phyloP scores from a whole-genome alignment of 2,888 invertebrate genomes.

The Xestia ashworthii region DNA sequence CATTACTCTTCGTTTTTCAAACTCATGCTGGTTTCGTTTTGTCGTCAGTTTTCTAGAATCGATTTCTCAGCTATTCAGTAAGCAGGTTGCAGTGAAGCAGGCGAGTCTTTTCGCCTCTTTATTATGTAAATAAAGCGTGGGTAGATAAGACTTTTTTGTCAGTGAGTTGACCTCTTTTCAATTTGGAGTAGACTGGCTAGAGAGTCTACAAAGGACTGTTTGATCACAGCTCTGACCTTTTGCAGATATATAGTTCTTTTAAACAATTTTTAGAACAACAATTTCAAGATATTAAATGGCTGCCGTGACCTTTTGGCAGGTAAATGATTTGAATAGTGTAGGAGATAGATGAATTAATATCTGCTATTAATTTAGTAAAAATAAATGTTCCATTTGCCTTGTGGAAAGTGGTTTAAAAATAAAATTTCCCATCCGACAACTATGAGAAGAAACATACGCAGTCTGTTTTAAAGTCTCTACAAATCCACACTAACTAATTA shows the following conservation, averaged over 20 bases:
- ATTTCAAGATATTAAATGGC: conserved; percentile 38
- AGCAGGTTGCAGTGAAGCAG: background rate
- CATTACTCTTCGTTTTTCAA: background rate
- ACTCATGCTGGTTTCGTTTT: background rate
- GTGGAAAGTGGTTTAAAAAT: background rate
- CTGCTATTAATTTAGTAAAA: background rate
- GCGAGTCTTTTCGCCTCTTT: conserved; percentile 22
- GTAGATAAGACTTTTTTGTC: conserved; percentile 12
- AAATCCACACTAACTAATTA: background rate
- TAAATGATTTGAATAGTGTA: conserved; percentile 15
- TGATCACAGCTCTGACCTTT: conserved; percentile 40
- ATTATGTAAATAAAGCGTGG: conserved; percentile 44
- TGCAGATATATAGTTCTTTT: conserved; percentile 7
- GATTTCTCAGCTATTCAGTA: conserved; percentile 10
- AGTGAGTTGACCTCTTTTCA: conserved; percentile 31
- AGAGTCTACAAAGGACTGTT: conserved; percentile 33
- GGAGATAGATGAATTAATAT: conserved; percentile 2
- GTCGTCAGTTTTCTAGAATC: background rate
- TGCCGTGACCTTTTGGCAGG: conserved; percentile 2
- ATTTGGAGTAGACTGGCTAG: conserved; percentile 10
- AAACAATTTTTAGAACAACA: background rate
- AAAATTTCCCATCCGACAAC: background rate
- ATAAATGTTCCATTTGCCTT: background rate
- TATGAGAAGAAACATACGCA: background rate
- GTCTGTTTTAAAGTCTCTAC: background rate